These are phyloP conservation scores for Acholoe squamosa DNA, from an alignment of 2,888 invertebrate genomes.

Conservation along the genomic window DNA sequence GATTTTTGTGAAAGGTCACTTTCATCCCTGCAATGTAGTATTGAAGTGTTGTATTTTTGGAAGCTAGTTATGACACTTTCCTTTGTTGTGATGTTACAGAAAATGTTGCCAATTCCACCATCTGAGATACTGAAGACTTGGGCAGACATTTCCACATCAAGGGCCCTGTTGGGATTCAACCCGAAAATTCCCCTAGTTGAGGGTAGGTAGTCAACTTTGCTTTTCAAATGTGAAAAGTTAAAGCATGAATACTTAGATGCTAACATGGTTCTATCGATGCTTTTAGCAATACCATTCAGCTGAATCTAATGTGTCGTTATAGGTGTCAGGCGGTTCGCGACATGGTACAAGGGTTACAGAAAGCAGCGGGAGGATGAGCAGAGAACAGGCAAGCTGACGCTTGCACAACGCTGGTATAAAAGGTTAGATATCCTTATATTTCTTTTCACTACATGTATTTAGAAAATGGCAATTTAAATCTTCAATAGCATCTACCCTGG, in stretches of 20 bases:
- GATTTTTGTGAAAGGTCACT: too few species aligned
- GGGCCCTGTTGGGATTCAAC: slow-evolving; percentile 63
- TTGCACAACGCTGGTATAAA: slow-evolving; percentile 13
- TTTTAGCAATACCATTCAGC: too few species aligned
- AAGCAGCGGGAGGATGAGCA: slow-evolving; percentile 39
- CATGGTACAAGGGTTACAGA: slow-evolving; percentile 59
- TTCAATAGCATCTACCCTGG: too few species aligned
- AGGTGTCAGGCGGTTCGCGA: slow-evolving; percentile 59
- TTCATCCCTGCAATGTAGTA: too few species aligned
- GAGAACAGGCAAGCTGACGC: not conserved
- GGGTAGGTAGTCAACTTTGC: slow-evolving; percentile 62
- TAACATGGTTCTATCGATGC: too few species aligned
- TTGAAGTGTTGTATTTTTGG: too few species aligned
- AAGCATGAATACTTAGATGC: too few species aligned
- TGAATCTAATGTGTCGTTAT: not conserved
- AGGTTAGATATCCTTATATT: slow-evolving; percentile 7
- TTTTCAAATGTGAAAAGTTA: too few species aligned
- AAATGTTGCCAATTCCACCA: slow-evolving; percentile 69
- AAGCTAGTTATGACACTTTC: too few species aligned
- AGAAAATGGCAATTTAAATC: too few species aligned
- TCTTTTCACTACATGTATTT: too few species aligned
- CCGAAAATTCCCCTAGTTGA: slow-evolving; percentile 46
- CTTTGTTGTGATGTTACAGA: slow-evolving; percentile 62
- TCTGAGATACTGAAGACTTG: slow-evolving; percentile 70
- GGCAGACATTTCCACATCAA: slow-evolving; percentile 68